phyloP scores from a whole-genome alignment of 2,113 vertebrate species.

The Gavialis gangeticus region DNA sequence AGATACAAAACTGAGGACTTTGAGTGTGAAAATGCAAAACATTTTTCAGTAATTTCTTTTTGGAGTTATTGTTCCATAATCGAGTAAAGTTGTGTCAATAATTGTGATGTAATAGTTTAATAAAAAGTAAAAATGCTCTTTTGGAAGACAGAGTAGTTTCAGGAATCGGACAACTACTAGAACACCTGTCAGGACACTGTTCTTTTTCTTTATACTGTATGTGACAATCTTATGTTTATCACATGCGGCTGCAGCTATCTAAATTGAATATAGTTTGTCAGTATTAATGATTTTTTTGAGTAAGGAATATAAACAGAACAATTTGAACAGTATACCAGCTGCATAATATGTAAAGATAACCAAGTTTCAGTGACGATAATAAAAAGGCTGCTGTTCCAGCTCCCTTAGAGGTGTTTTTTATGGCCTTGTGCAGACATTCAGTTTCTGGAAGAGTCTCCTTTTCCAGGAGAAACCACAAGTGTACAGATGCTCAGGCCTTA shows the following conservation, averaged over 20 bases:
- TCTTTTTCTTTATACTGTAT: slow-evolving; percentile 14
- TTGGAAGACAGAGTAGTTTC: neutral
- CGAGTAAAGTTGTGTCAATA: neutral
- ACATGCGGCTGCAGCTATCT: slow-evolving; percentile 35
- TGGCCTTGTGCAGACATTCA: too few species aligned
- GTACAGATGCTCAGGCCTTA: too few species aligned
- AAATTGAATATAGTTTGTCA: slow-evolving; percentile 32
- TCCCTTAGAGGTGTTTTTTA: neutral
- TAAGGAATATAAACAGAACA: slow-evolving; percentile 27
- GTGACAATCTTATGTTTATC: neutral
- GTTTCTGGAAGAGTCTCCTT: too few species aligned
- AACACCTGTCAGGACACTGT: neutral
- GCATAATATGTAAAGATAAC: slow-evolving; percentile 46
- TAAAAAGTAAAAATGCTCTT: neutral
- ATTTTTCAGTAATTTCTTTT: neutral
- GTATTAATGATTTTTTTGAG: slow-evolving; percentile 30
- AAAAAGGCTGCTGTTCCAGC: neutral
- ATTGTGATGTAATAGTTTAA: neutral
- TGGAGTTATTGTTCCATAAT: neutral
- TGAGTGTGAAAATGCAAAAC: neutral
- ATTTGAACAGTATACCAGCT: slow-evolving; percentile 62
- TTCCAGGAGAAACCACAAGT: too few species aligned
- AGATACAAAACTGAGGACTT: neutral
- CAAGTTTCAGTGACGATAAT: neutral
- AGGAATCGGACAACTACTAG: slow-evolving; percentile 16